Evolutionary conservation across 2,888 invertebrate species (phyloP), one percentile per base, ranked within the genome.

Genomic region (Leucoma salicis): DNA sequence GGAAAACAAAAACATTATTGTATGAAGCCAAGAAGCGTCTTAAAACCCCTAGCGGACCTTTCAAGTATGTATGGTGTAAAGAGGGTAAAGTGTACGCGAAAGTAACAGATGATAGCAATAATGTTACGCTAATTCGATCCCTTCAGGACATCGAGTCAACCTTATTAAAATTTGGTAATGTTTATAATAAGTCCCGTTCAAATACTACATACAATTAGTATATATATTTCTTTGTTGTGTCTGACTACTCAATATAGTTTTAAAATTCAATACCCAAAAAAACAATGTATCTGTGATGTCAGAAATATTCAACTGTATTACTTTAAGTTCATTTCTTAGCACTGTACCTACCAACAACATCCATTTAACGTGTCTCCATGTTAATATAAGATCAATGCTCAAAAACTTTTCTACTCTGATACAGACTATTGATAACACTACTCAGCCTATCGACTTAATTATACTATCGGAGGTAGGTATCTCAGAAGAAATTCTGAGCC

Each of bases 321-420:
- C 3, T 11, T 2, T 25, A 25, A 25, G 8, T 10, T 25, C 25
- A 11, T 25, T 25, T 25, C 11, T 25, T 25, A 3, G 8, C 3
- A 6, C 3, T 10, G 8, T 25, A 25, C 25, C 11, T 25, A 25
- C 5, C n/a, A 25, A n/a, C 3, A 11, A 11, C 25, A 25, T 25
- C 3, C 25, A 11, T 25, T 10, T 25, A 25, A 6, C 31, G 0
- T 31, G 37, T 14, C 0, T 37, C 2, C 31, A 37, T 21, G 7
- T 37, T 10, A 37, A 31, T 11, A 31, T 31, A 3, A 37, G 37
- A 24, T 37, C 37, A 21, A 10, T 31, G 10, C 5, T 21, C n/a
- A 38, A 31, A 31, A 31, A 38, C 5, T 25, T 12, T 14, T 24
- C 24, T 3, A 31, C 31, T 7, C 11, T 37, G 7, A 3, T 31